Percentiles rank a stretch among this genome's conserved stretches.
Evolutionary conservation across 2,888 invertebrate genomes (phyloP).

Genomic region (Nephrotoma appendiculata): DNA sequence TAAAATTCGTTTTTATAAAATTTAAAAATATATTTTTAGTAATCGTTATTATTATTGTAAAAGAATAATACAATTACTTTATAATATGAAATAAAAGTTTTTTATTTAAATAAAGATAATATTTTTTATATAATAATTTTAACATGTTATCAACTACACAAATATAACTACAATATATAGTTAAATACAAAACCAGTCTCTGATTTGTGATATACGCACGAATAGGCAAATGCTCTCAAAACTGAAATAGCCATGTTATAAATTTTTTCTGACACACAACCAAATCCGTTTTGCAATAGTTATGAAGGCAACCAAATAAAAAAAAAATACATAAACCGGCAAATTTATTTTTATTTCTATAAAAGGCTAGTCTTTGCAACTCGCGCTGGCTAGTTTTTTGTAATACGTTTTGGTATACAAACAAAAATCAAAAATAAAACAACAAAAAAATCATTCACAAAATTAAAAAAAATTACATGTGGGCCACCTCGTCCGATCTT

Average conservation of each 20-base stretch:
- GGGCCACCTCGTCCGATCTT: slow-evolving; percentile 89
- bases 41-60: background rate
- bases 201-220: slow-evolving; percentile 18
- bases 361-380: slow-evolving; percentile 12
- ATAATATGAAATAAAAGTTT: background rate
- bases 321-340: slow-evolving; percentile 18
- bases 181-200: slow-evolving; percentile 8
- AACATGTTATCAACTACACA: background rate
- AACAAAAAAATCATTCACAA: slow-evolving; percentile 31
- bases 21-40: background rate
- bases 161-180: slow-evolving; percentile 5
- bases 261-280: slow-evolving; percentile 38
- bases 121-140: slow-evolving; percentile 1
- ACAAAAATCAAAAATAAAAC: slow-evolving; percentile 33
- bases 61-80: background rate
- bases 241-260: slow-evolving; percentile 48
- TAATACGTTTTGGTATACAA: slow-evolving; percentile 5
- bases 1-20: background rate
- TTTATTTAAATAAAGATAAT: background rate
- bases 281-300: slow-evolving; percentile 66
- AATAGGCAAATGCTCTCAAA: slow-evolving; percentile 48
- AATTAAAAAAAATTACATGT: slow-evolving; percentile 52
- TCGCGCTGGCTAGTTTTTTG: slow-evolving; percentile 10
- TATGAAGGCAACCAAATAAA: slow-evolving; percentile 55
- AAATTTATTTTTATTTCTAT: slow-evolving; percentile 3